Base-by-base conservation (phyloP, 2,113 vertebrate genomes). In the Etia nguti region DNA sequence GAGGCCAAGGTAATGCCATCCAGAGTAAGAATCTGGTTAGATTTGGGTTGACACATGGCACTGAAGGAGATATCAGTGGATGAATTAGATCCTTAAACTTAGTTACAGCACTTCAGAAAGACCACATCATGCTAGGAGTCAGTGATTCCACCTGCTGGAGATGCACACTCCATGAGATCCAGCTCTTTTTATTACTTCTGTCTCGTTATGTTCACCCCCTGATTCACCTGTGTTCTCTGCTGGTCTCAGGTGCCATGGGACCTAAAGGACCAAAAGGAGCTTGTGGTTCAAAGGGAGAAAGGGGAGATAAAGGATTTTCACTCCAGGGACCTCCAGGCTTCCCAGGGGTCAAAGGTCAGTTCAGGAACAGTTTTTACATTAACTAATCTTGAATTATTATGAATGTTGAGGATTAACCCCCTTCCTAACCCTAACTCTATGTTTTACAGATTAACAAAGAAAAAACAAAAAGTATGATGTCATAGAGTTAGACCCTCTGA, bases 331-430 rank as follows among this genome's bases (percentile, higher is more conserved):
- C 65, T 18, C 82, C 48, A 70, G 96, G 96, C 50, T 80, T 68
- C n/a, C 79, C 89, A 11, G 97, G 96, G 50, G 55, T 62, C 31
- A 96, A 95, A 95, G 97, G 96, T 96, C 13, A 91, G 54, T 56
- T 22, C 4, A 13, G 22, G 20, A 81, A 41, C 10, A 8, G 3
- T 16, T 46, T 46, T 29, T 73, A 73, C 13, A 26, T 46, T n/a
- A 70, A 43, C 22, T 46, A 46, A 15, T 24, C 38, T 24, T 43
- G 1, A 41, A 4, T 70, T 15, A 2, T 12, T 41, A 1, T 57
- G 8, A 26, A 73, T 46, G 22, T 43, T 46, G 38, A 46, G 65
- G 26, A 46, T 16, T 6, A 73, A 46, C 62, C 36, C 38, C 36
- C 11, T 70, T 15, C 36, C 65, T 1, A 24, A 15, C 12, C 22